These are phyloP conservation scores for Agrotis clavis DNA, from an alignment of 2,888 invertebrate species.

Conservation along the genomic window DNA sequence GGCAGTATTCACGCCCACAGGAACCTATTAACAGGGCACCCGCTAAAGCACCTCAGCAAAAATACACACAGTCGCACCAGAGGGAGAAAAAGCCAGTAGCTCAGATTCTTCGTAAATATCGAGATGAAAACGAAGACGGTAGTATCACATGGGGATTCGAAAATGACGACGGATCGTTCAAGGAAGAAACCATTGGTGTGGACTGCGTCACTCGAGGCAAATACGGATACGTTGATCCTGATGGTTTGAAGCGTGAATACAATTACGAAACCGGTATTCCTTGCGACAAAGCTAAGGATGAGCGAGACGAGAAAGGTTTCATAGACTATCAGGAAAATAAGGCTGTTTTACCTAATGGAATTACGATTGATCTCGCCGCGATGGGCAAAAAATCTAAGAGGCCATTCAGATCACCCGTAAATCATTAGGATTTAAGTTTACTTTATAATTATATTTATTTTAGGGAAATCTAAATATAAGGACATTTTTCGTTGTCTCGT, in stretches of 20 bases:
- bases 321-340: constrained; percentile 94
- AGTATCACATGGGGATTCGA: constrained; percentile 97
- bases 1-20: constrained; percentile 87
- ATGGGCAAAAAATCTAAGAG: constrained; percentile 94
- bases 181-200: constrained; percentile 95
- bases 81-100: constrained; percentile 93
- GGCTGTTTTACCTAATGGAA: constrained; percentile 93
- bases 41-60: constrained; percentile 84
- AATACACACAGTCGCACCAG: constrained; percentile 81
- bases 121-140: constrained; percentile 95
- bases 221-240: constrained; percentile 96
- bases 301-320: constrained; percentile 92
- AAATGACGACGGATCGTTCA: constrained; percentile 96
- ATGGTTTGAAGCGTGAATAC: constrained; percentile 95
- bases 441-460: constrained; percentile 82
- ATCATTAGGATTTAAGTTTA: constrained; percentile 82
- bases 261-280: constrained; percentile 95
- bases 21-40: constrained; percentile 82
- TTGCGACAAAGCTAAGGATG: constrained; percentile 92
- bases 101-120: constrained; percentile 93
- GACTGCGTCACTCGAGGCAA: constrained; percentile 95
- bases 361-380: constrained; percentile 93
- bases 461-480: constrained; percentile 83
- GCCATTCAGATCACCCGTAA: constrained; percentile 91
- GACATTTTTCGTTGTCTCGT: constrained; percentile 81